Conservation (phyloP, 2,888 invertebrate genomes). For the Drosophila flavopinicola region DNA sequence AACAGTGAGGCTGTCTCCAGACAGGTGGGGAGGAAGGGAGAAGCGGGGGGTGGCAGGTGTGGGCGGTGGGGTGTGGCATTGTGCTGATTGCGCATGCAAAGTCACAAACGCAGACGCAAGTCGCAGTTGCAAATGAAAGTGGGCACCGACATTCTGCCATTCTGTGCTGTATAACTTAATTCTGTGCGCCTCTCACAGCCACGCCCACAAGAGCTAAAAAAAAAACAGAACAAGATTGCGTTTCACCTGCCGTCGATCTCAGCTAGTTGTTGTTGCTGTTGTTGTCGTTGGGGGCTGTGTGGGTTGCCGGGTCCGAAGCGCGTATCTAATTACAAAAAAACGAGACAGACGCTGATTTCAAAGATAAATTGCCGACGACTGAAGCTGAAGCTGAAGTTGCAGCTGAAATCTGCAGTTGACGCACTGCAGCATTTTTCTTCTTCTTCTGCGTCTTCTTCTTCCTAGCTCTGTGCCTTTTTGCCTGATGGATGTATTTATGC, state of each 20-base stretch:
- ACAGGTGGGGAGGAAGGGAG: background rate
- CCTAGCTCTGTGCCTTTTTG: conserved; percentile 18
- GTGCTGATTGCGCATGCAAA: conserved; percentile 79
- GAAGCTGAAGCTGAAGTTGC: conserved; percentile 14
- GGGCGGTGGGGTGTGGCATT: conserved; percentile 49
- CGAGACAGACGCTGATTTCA: conserved; percentile 77
- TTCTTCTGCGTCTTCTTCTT: too few species aligned
- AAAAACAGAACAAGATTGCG: conserved; percentile 44
- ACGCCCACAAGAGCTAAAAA: conserved; percentile 54
- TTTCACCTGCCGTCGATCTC: conserved; percentile 48
- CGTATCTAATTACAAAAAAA: conserved; percentile 76
- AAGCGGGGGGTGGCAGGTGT: background rate
- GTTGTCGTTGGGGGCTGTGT: conserved; percentile 52
- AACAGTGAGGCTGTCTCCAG: conserved; percentile 7
- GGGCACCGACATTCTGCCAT: conserved; percentile 41
- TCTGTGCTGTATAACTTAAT: conserved; percentile 72
- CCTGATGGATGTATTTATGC: conserved; percentile 75
- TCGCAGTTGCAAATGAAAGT: conserved; percentile 52
- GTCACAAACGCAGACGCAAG: conserved; percentile 62
- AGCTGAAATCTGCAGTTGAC: conserved; percentile 19
- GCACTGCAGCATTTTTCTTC: conserved; percentile 41
- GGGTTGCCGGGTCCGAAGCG: conserved; percentile 61
- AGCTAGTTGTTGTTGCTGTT: conserved; percentile 2
- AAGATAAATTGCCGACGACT: conserved; percentile 75
- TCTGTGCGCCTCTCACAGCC: conserved; percentile 60